phyloP scores from a whole-genome alignment of 2,113 vertebrate genomes.

The Nycticorax nycticorax region DNA sequence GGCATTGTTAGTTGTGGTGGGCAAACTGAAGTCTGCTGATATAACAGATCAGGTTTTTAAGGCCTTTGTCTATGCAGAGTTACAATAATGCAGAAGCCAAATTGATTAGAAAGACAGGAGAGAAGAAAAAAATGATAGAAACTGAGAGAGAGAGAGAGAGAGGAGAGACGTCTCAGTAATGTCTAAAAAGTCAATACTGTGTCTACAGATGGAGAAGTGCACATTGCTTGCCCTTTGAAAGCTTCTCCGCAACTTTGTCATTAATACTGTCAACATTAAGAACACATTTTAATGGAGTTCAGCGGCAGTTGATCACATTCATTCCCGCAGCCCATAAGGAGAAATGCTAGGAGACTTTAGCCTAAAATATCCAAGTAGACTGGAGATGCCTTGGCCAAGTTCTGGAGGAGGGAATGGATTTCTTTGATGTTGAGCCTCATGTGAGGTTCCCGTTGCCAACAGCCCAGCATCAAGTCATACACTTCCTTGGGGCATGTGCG shows the following conservation, averaged over 20 bases:
- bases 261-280: constrained; percentile 79
- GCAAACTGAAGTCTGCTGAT: constrained; percentile 81
- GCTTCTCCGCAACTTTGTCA: constrained; percentile 73
- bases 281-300: constrained; percentile 75
- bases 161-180: constrained; percentile 69
- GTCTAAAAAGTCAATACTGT: constrained; percentile 76
- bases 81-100: constrained; percentile 86
- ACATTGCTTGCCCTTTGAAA: constrained; percentile 80
- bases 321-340: constrained; percentile 62
- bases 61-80: constrained; percentile 91
- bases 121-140: constrained; percentile 59
- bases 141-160: constrained; percentile 72
- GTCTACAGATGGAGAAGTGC: constrained; percentile 77
- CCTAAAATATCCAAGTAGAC: constrained; percentile 99
- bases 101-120: constrained; percentile 73
- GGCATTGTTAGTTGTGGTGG: constrained; percentile 81
- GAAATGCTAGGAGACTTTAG: constrained; percentile 74
- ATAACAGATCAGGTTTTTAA: constrained; percentile 85
- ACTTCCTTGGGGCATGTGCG: constrained; percentile 96
- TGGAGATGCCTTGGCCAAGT: constrained; percentile 96
- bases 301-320: constrained; percentile 77
- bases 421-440: constrained; percentile 98
- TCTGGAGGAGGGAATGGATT: constrained; percentile 94
- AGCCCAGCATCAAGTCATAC: constrained; percentile 99
- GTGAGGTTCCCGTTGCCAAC: constrained; percentile 97